Evolutionary conservation across 2,113 vertebrate species (phyloP).

Genomic region (Willisornis vidua): DNA sequence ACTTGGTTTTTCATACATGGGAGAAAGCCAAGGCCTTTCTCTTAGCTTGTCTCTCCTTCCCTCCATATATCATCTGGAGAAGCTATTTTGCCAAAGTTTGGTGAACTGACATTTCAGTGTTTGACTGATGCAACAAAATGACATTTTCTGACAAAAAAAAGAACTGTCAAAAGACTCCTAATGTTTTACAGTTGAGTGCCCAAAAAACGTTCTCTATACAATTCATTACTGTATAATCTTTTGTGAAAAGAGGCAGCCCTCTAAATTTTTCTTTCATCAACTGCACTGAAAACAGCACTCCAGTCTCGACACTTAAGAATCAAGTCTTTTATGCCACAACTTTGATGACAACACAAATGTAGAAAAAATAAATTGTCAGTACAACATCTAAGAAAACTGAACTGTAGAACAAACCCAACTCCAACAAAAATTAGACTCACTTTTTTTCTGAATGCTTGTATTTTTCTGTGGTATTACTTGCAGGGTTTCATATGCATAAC

Average conservation of each 20-base stretch:
- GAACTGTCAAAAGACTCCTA: not conserved
- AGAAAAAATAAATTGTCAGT: not conserved
- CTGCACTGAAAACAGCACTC: not conserved
- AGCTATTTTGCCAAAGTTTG: constrained; percentile 45
- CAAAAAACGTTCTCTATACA: not conserved
- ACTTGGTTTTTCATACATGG: constrained; percentile 31
- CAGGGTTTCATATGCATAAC: not conserved
- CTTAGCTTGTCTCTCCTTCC: not conserved
- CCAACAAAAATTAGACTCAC: not conserved
- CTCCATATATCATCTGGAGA: constrained; percentile 10
- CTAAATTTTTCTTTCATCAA: not conserved
- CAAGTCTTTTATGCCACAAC: not conserved
- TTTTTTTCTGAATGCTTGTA: not conserved
- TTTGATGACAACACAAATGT: not conserved
- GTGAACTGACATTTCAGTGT: constrained; percentile 26
- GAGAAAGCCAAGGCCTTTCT: constrained; percentile 32
- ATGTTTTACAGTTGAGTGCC: not conserved
- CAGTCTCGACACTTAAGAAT: not conserved
- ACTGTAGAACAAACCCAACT: not conserved
- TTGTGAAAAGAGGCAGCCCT: not conserved
- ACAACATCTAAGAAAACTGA: not conserved
- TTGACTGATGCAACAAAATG: not conserved
- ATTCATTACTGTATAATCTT: not conserved
- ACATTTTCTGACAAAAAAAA: constrained; percentile 35
- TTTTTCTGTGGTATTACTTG: not conserved